A percentile compares a stretch with the other conserved stretches of the same genome.
Conservation (phyloP, 1,140 invertebrate species). For the Euura lappo region DNA sequence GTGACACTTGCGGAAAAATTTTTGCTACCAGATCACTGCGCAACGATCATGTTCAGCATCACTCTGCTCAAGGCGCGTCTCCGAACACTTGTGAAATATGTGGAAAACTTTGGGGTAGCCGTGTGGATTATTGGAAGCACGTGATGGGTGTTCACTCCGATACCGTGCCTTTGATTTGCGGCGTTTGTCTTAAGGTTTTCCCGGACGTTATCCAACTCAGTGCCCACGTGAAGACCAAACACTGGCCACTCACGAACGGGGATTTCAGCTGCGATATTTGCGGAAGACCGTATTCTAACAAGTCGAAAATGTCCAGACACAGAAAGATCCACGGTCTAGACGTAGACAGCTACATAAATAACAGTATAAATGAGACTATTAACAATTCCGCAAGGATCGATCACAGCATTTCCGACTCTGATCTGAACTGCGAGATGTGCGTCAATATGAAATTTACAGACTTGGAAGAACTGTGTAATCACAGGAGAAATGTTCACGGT, state of each 20-base stretch:
- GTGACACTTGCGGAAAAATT: conserved; percentile 58
- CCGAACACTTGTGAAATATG: conserved; percentile 62
- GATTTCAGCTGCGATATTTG: conserved; percentile 65
- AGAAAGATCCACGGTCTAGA: conserved; percentile 60
- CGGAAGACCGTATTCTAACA: conserved; percentile 62
- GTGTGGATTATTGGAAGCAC: conserved; percentile 65
- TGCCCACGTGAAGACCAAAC: conserved; percentile 56
- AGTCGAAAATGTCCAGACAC: conserved; percentile 64
- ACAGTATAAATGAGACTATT: conserved; percentile 18
- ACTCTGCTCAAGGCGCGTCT: conserved; percentile 57
- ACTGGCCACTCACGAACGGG: conserved; percentile 60
- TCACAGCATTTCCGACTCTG: conserved; percentile 25
- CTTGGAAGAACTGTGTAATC: conserved; percentile 63
- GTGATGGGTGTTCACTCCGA: conserved; percentile 65
- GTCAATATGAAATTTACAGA: conserved; percentile 53
- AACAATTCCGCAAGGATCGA: conserved; percentile 22
- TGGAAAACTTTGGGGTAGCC: conserved; percentile 63
- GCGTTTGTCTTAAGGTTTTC: conserved; percentile 64
- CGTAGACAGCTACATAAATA: conserved; percentile 25
- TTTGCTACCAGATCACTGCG: conserved; percentile 59
- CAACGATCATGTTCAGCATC: conserved; percentile 59
- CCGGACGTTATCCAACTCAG: conserved; percentile 56
- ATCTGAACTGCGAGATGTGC: conserved; percentile 58
- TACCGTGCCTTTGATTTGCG: conserved; percentile 62
- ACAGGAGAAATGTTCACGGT: conserved; percentile 62